Evolutionary conservation across 2,113 vertebrate genomes (phyloP).

Genomic region (Lophotis ruficrista): DNA sequence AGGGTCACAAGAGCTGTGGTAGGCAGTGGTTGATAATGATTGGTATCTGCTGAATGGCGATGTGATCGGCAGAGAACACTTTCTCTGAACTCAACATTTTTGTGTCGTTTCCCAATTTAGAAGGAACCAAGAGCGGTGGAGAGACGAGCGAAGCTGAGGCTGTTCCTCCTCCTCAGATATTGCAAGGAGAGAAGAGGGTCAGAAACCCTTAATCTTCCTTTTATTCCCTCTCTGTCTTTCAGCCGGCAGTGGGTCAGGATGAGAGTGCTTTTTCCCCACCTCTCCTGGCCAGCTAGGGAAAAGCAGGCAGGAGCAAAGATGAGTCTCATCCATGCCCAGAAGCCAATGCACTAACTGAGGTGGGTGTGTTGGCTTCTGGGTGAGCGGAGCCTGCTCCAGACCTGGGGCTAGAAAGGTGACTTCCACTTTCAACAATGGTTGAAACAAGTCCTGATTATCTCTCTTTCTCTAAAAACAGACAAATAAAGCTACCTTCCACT

Average conservation of each 20-base stretch:
- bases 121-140: neutral
- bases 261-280: fast-evolving
- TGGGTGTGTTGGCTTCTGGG: too few species aligned
- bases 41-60: neutral
- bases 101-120: neutral
- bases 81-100: neutral
- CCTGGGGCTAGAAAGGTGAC: neutral
- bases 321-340: neutral
- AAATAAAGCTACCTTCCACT: neutral
- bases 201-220: neutral
- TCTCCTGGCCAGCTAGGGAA: neutral
- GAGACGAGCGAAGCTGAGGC: neutral
- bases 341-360: fast-evolving
- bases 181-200: neutral
- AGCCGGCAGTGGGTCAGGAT: neutral
- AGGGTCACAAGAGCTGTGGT: neutral
- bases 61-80: fast-evolving
- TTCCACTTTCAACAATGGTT: neutral
- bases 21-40: neutral
- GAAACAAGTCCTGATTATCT: neutral
- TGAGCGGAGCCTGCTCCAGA: neutral
- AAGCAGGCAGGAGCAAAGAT: neutral
- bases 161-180: neutral
- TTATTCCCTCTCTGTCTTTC: neutral
- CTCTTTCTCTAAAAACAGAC: neutral